A percentile compares a stretch with the other conserved stretches of the same genome.
phyloP scores from a whole-genome alignment of 2,888 invertebrate genomes.

The Prenolepis imparis region DNA sequence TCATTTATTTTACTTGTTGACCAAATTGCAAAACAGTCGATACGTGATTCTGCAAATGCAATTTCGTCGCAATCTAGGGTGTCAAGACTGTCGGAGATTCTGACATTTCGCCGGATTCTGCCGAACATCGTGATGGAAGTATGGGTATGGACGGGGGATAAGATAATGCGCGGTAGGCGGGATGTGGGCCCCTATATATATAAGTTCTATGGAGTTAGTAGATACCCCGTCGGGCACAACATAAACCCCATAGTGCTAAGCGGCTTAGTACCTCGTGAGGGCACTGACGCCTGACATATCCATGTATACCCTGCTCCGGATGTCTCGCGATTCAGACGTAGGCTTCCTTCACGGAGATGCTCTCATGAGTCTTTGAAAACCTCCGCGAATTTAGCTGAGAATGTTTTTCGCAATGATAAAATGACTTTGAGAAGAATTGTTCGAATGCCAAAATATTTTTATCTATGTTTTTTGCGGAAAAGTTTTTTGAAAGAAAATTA shows the following conservation, averaged over 20 bases:
- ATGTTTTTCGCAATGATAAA: conserved; percentile 29
- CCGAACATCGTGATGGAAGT: conserved; percentile 72
- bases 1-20: conserved; percentile 19
- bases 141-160: conserved; percentile 76
- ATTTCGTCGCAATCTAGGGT: conserved; percentile 19
- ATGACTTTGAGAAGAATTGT: neutral
- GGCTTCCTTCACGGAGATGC: conserved; percentile 37
- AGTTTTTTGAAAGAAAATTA: neutral
- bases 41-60: conserved; percentile 23
- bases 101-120: conserved; percentile 23
- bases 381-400: conserved; percentile 17
- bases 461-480: neutral
- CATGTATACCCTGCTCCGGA: conserved; percentile 68
- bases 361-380: conserved; percentile 30
- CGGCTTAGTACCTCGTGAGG: conserved; percentile 85
- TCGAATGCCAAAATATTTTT: neutral
- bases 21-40: conserved; percentile 6
- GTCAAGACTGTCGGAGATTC: conserved; percentile 48
- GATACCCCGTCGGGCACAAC: conserved; percentile 84
- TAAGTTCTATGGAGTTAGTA: conserved; percentile 81
- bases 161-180: conserved; percentile 78
- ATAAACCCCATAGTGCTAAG: conserved; percentile 85
- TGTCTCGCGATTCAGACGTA: conserved; percentile 54
- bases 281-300: conserved; percentile 85
- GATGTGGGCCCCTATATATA: conserved; percentile 71